These are phyloP conservation scores for Cephus rjabovi DNA, from an alignment of 2,888 invertebrate species.

Conservation along the genomic window DNA sequence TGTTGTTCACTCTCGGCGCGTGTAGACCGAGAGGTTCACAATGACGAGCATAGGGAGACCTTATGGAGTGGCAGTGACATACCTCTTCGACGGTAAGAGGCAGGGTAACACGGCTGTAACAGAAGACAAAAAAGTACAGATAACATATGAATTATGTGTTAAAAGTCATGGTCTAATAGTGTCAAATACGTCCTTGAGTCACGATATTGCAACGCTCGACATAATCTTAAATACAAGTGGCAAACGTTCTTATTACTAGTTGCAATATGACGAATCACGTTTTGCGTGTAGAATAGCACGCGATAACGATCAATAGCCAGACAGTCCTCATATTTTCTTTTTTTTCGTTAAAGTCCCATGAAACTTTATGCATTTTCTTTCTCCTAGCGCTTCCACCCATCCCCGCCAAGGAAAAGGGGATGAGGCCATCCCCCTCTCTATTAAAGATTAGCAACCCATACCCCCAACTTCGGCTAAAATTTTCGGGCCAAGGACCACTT, in stretches of 20 bases:
- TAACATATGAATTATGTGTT: not conserved
- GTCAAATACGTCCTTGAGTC: conserved; percentile 33
- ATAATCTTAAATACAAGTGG: conserved; percentile 1
- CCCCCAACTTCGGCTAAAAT: conserved; percentile 10
- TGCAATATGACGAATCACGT: conserved; percentile 21
- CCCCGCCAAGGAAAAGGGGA: conserved; percentile 31
- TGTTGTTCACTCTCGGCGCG: not conserved
- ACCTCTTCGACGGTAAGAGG: conserved; percentile 98
- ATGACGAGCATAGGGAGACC: conserved; percentile 11
- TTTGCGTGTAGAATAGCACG: not conserved
- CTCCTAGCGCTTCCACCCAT: conserved; percentile 8
- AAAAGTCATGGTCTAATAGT: not conserved
- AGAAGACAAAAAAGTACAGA: conserved; percentile 66
- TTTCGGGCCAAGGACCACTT: conserved; percentile 8
- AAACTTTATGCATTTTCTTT: not conserved
- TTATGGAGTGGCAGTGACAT: conserved; percentile 63
- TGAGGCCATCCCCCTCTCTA: conserved; percentile 36
- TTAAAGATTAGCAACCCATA: conserved; percentile 49
- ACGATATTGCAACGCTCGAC: conserved; percentile 10
- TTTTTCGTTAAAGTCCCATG: not conserved
- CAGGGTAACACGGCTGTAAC: conserved; percentile 91
- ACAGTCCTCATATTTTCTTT: not conserved
- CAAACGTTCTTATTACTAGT: conserved; percentile 3
- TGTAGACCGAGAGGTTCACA: not conserved
- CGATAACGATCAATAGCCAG: conserved; percentile 5